These are phyloP conservation scores for Tiaroga cobitis DNA, from an alignment of 2,797 vertebrate species.

Conservation along the genomic window DNA sequence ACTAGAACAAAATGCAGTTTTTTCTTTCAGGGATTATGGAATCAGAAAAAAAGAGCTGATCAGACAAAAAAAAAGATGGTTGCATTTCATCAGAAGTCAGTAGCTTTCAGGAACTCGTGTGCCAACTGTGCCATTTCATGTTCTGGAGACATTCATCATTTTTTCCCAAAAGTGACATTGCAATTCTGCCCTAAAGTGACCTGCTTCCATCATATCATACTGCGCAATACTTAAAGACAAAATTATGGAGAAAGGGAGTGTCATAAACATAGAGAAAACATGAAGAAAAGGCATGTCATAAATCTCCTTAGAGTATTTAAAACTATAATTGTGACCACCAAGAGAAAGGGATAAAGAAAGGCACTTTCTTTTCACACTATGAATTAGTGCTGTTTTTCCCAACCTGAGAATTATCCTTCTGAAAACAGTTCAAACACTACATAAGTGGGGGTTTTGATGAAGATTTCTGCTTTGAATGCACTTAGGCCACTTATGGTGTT, in stretches of 20 bases:
- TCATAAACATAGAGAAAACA: not conserved
- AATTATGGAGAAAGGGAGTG: not conserved
- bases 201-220: not conserved
- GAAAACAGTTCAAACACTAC: slow-evolving; percentile 44
- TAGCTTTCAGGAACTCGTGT: slow-evolving; percentile 36
- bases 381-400: slow-evolving; percentile 50
- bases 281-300: not conserved
- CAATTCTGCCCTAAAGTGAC: not conserved
- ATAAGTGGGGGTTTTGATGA: slow-evolving; percentile 49
- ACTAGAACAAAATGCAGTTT: not conserved
- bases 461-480: slow-evolving; percentile 50
- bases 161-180: slow-evolving; percentile 9
- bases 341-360: slow-evolving; percentile 26
- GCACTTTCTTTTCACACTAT: slow-evolving; percentile 27
- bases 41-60: not conserved
- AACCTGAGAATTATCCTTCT: slow-evolving; percentile 52
- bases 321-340: slow-evolving; percentile 47
- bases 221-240: not conserved
- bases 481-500: slow-evolving; percentile 43
- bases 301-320: slow-evolving; percentile 9
- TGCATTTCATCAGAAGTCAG: slow-evolving; percentile 35
- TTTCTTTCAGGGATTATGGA: not conserved
- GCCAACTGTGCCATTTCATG: slow-evolving; percentile 19
- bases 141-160: not conserved
- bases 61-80: slow-evolving; percentile 16